A percentile compares a stretch with the other conserved stretches of the same genome.
These are phyloP conservation scores for Phyto melanocephala DNA, from an alignment of 2,888 invertebrate genomes.

Conservation along the genomic window DNA sequence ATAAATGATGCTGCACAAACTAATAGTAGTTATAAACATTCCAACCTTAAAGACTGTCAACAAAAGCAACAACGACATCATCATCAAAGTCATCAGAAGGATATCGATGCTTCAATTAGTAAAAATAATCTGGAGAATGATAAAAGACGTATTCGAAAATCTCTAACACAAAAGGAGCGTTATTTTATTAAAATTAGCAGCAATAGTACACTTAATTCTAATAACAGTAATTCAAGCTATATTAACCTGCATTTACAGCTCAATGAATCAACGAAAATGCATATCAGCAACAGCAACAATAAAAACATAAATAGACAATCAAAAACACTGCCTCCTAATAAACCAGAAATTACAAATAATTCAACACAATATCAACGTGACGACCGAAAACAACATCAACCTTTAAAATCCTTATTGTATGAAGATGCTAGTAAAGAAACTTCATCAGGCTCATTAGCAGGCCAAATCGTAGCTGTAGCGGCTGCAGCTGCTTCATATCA, in stretches of 20 bases:
- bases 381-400: constrained; percentile 32
- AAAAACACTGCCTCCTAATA: constrained; percentile 70
- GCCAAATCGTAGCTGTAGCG: constrained; percentile 8
- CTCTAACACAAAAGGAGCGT: constrained; percentile 69
- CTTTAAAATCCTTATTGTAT: constrained; percentile 50
- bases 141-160: constrained; percentile 75
- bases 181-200: constrained; percentile 59
- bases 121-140: constrained; percentile 55
- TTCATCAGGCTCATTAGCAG: neutral
- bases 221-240: constrained; percentile 47
- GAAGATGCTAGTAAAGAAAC: constrained; percentile 55
- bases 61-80: constrained; percentile 56
- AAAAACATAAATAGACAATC: constrained; percentile 49
- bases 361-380: constrained; percentile 5
- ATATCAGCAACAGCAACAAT: constrained; percentile 41
- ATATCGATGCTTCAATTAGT: constrained; percentile 4
- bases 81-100: constrained; percentile 54
- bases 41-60: constrained; percentile 49
- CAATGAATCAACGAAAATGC: constrained; percentile 49
- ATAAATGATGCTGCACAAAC: constrained; percentile 44
- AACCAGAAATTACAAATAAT: constrained; percentile 73
- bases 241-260: constrained; percentile 64
- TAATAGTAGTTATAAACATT: constrained; percentile 58
- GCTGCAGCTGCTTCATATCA: constrained; percentile 26
- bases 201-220: constrained; percentile 28